Evolutionary conservation across 2,113 vertebrate species (phyloP).

Genomic region (Geothlypis trichas): DNA sequence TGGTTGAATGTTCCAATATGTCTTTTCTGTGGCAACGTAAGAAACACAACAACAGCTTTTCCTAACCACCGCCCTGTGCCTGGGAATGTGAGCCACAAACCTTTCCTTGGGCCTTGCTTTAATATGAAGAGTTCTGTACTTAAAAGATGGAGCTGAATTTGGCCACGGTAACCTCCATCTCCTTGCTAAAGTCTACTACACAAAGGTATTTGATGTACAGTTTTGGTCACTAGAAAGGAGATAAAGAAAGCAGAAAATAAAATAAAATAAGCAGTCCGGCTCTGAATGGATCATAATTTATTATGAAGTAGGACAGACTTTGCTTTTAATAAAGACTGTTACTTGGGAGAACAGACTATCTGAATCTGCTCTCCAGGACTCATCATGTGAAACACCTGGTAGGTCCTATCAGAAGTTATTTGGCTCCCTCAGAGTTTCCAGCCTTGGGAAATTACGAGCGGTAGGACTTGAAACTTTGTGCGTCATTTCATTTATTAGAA

Average conservation of each 20-base stretch:
- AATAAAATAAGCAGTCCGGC: neutral
- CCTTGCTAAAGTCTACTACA: neutral
- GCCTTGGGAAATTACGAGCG: neutral
- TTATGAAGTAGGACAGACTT: neutral
- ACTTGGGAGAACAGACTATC: neutral
- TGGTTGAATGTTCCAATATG: neutral
- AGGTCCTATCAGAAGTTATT: neutral
- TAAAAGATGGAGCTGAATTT: neutral
- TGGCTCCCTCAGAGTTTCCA: neutral
- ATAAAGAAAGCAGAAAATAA: neutral
- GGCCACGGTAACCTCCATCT: neutral
- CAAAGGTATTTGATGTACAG: neutral
- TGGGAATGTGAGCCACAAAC: neutral
- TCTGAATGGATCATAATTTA: neutral
- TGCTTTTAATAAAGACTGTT: neutral
- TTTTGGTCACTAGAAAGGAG: neutral
- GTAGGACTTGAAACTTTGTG: neutral
- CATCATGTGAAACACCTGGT: neutral
- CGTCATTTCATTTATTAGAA: conserved; percentile 13
- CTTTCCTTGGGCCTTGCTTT: neutral
- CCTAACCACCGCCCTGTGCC: fast-evolving
- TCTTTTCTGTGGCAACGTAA: fast-evolving
- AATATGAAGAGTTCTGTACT: neutral
- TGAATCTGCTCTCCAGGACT: neutral
- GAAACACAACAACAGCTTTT: neutral